Base-by-base conservation (phyloP, 2,888 invertebrate species). In the Acanthosoma haemorrhoidale region DNA sequence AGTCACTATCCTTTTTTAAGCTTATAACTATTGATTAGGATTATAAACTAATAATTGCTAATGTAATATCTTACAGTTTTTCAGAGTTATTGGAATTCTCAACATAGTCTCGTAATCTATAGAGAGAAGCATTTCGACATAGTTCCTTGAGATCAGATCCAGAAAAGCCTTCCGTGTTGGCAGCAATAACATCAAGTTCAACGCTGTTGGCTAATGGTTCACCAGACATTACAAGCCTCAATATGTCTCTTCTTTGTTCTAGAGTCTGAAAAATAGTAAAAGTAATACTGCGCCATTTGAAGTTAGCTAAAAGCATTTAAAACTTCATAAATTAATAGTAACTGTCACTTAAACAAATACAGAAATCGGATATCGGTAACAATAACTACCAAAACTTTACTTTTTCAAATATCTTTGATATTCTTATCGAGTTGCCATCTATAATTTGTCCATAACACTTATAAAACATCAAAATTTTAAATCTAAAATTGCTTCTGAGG, bases 71-170 rank as follows among this genome's bases (percentile, higher is more conserved):
- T n/a, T n/a, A n/a, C n/a, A n/a, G n/a, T n/a, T n/a, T n/a, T n/a
- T n/a, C n/a, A n/a, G n/a, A n/a, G n/a, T n/a, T n/a, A 36, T 36
- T 13, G 13, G 8, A 36, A 36, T 8, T 36, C 13, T 36, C 13
- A 36, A 41, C 8, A 77, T 85, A 88, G 78, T 94, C 91, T 59
- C 93, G 81, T 71, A 96, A 89, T 70, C 94, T 84, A 81, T 90
- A 91, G 15, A 96, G 88, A 4, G 96, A 93, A 0, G 95, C 96
- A 79, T 90, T 90, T 1, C 96, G 86, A 76, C 96, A 97, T 77
- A 95, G 82, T 82, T 92, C 92, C 76, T 88, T 85, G 61, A 97
- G 83, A 82, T 98, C 97, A 0, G 96, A 95, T 0, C 97, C 96
- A 0, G 96, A 95, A 81, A 95, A 95, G 0, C 89, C 91, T 34